These are phyloP conservation scores for Oxyura jamaicensis DNA, from an alignment of 2,113 vertebrate species.

Conservation along the genomic window DNA sequence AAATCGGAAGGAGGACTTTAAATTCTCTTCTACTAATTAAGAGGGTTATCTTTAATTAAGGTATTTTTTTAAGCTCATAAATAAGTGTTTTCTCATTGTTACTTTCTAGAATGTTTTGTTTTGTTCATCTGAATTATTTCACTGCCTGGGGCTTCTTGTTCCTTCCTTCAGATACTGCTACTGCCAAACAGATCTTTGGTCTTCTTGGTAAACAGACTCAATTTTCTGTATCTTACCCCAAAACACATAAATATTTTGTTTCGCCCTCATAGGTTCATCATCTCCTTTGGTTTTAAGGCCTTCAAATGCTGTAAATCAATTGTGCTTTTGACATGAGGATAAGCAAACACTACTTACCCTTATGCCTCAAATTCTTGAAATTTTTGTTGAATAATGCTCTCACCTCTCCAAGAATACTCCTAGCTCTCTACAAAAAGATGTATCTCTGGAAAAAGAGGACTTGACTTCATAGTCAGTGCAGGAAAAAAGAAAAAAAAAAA, in stretches of 20 bases:
- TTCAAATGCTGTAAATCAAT: not conserved
- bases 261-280: not conserved
- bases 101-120: not conserved
- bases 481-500: not conserved
- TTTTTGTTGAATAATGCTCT: not conserved
- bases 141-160: not conserved
- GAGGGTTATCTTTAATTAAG: not conserved
- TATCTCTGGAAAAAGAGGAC: not conserved
- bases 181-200: not conserved
- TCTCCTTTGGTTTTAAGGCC: not conserved
- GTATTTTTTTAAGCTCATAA: not conserved
- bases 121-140: not conserved
- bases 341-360: not conserved
- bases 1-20: not conserved
- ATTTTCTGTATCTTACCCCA: not conserved
- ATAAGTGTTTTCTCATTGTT: not conserved
- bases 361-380: not conserved
- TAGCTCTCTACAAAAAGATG: not conserved
- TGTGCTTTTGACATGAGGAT: not conserved
- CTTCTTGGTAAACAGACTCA: not conserved
- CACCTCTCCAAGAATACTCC: not conserved
- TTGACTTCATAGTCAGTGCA: not conserved
- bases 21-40: not conserved
- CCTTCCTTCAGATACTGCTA: not conserved
- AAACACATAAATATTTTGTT: not conserved